Evolutionary conservation across 2,888 invertebrate genomes (phyloP), one percentile per base, ranked within the genome.

Genomic region (Ernsta delagoae): DNA sequence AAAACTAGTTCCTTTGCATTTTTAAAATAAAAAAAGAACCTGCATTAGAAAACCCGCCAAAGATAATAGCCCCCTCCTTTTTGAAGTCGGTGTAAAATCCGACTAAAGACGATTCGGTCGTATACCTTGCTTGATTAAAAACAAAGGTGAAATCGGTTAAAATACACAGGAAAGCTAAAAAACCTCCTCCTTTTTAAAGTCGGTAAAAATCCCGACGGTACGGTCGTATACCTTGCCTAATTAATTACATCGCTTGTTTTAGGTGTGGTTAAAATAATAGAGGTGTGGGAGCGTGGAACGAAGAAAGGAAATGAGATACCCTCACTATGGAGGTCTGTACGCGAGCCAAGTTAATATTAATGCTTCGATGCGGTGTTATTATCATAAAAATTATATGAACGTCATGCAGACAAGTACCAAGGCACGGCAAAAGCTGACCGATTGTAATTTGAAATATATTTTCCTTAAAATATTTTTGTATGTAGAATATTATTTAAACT

Each of bases 231-330:
- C 39, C 31, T 62, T 61, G 16, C 45, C 67, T 68, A 62, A 68
- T 68, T 68, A 62, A 68, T 68, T 62, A 68, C 34, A 53, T 57
- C 50, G 67, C 63, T 68, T 71, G 64, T 68, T 69, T 72, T 70
- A 72, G 71, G 73, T 54, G 67, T 63, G 72, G 69, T 70, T 65
- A 64, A 63, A 64, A 65, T 70, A 65, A 68, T 16, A 65, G 56
- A 64, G 72, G 72, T 41, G 70, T 64, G 72, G 72, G 50, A 62
- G 65, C 36, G 66, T 63, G 65, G 69, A 70, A 64, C 66, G 63
- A 68, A 69, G 69, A 69, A 70, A 72, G 72, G 72, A 72, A 72
- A 72, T 70, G 69, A 69, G 59, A 70, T 70, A 72, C 65, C 70
- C 70, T 65, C 43, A 56, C 53, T 36, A 53, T 66, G 16, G 31